phyloP scores from a whole-genome alignment of 2,797 vertebrate species.

The Acropternis orthonyx region DNA sequence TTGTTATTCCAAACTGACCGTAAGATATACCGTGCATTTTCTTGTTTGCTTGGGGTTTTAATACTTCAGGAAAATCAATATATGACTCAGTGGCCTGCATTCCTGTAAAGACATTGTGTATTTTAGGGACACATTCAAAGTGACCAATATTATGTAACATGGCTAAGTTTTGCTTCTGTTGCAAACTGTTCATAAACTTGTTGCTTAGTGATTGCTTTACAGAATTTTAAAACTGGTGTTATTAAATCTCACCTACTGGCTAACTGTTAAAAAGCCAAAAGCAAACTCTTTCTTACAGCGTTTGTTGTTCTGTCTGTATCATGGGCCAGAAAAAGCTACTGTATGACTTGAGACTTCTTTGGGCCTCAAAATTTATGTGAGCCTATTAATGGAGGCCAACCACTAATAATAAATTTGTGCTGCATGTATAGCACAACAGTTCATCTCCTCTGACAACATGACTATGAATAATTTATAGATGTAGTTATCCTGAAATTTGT shows the following conservation, averaged over 20 bases:
- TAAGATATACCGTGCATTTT: neutral
- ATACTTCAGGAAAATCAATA: neutral
- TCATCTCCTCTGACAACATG: conserved; percentile 31
- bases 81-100: neutral
- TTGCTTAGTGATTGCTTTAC: neutral
- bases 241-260: neutral
- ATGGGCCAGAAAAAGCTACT: neutral
- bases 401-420: conserved; percentile 43
- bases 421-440: conserved; percentile 9
- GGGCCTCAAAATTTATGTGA: conserved; percentile 31
- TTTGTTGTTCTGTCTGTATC: neutral
- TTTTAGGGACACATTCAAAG: neutral
- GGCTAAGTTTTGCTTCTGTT: neutral
- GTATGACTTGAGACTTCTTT: neutral
- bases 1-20: neutral
- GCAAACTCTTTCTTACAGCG: neutral
- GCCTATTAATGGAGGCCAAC: conserved; percentile 31
- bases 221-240: neutral
- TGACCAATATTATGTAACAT: fast-evolving
- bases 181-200: neutral
- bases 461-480: conserved; percentile 74
- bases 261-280: neutral
- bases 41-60: neutral
- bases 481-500: conserved; percentile 66
- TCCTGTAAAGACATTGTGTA: neutral